phyloP scores from a whole-genome alignment of 2,888 invertebrate genomes.

The Eubasilissa splendida region DNA sequence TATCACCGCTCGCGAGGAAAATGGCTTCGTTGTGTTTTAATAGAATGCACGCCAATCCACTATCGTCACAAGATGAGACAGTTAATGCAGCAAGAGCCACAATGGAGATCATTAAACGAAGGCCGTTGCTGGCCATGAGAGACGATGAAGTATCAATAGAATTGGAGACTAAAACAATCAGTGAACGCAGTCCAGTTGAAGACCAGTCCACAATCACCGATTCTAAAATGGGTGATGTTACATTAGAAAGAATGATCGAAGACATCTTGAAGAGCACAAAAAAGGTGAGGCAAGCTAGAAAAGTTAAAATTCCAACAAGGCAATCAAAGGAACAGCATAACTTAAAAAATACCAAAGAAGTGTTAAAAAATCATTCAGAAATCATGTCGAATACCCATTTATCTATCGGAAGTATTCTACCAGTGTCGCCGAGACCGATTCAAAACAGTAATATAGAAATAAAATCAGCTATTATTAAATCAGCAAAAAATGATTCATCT shows the following conservation, averaged over 20 bases:
- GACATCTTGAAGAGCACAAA: conserved; percentile 75
- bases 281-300: conserved; percentile 64
- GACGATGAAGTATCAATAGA: conserved; percentile 70
- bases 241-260: conserved; percentile 75
- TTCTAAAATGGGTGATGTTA: conserved; percentile 71
- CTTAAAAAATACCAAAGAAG: conserved; percentile 61
- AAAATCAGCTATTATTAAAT: conserved; percentile 59
- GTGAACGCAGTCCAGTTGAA: conserved; percentile 61
- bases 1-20: conserved; percentile 76
- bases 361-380: neutral
- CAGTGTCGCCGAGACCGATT: conserved; percentile 14
- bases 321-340: conserved; percentile 62
- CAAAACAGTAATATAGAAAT: conserved; percentile 50
- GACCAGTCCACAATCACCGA: conserved; percentile 70
- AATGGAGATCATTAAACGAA: conserved; percentile 72
- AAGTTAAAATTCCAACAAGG: conserved; percentile 47
- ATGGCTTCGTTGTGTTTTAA: conserved; percentile 75
- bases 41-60: conserved; percentile 63
- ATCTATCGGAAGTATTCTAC: neutral
- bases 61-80: conserved; percentile 66
- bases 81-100: conserved; percentile 67
- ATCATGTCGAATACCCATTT: neutral
- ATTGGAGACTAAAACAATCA: conserved; percentile 71
- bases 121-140: conserved; percentile 66
- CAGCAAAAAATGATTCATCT: conserved; percentile 8